These are phyloP conservation scores for Pseudopipra pipra DNA, from an alignment of 2,113 vertebrate species.

Conservation along the genomic window DNA sequence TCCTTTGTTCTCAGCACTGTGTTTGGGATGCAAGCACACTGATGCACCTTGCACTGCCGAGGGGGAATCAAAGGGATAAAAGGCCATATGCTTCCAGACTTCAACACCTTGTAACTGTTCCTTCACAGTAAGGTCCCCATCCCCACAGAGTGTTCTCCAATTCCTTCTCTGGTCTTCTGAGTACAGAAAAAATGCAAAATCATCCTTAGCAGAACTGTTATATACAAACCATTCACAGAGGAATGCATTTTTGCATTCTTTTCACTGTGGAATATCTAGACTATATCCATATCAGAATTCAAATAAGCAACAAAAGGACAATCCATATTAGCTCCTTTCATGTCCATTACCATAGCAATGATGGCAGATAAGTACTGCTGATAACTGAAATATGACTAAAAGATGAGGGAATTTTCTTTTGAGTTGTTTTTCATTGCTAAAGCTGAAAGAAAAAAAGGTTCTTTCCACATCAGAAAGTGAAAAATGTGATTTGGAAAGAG, in stretches of 20 bases:
- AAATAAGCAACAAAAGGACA: neutral
- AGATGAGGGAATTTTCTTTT: neutral
- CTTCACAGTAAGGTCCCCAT: neutral
- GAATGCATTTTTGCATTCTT: neutral
- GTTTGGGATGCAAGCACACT: neutral
- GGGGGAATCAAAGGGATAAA: neutral
- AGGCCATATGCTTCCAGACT: neutral
- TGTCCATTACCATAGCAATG: neutral
- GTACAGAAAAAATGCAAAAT: neutral
- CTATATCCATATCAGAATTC: neutral
- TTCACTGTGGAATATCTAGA: neutral
- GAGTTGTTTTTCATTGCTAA: neutral
- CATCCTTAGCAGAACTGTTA: neutral
- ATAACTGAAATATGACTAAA: neutral
- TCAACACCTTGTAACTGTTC: neutral
- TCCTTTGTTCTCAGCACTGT: neutral
- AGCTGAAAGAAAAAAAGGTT: neutral
- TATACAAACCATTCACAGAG: neutral
- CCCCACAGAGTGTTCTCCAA: neutral
- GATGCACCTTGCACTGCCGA: neutral
- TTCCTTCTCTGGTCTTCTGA: neutral
- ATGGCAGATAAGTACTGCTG: neutral
- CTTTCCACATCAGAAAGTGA: neutral
- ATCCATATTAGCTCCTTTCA: neutral
- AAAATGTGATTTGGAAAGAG: slow-evolving; percentile 45